Conservation (phyloP, 92 coral and sea anemone genomes). For the Bergia puertoricense region DNA sequence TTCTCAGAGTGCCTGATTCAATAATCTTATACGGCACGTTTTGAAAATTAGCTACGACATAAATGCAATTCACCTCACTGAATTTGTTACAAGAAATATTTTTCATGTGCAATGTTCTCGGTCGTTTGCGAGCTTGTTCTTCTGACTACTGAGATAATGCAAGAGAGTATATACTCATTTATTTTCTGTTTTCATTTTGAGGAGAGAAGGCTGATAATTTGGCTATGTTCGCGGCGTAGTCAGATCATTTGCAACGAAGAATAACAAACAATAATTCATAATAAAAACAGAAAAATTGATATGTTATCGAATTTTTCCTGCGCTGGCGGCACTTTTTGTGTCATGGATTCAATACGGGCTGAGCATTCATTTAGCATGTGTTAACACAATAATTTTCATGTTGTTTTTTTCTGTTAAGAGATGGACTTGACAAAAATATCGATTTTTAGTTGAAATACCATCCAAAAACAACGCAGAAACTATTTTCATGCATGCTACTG, state of each 20-base stretch:
- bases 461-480: neutral
- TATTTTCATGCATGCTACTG: neutral
- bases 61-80: neutral
- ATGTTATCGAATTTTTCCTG: constrained; percentile 3
- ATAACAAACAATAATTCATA: neutral
- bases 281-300: constrained; percentile 18
- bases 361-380: neutral
- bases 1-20: neutral
- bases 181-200: neutral
- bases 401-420: neutral
- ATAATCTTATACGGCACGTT: neutral
- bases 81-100: neutral
- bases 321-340: constrained; percentile 2
- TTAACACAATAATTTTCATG: too few relatives aligned
- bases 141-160: neutral
- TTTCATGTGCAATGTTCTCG: neutral
- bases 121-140: neutral
- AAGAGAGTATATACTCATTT: neutral
- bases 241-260: neutral
- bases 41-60: constrained; percentile 17
- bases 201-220: neutral
- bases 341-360: neutral
- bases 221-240: neutral
- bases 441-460: neutral
- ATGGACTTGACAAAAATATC: neutral